These are phyloP conservation scores for Lipophrys pholis DNA, from an alignment of 2,113 vertebrate species.

Conservation along the genomic window DNA sequence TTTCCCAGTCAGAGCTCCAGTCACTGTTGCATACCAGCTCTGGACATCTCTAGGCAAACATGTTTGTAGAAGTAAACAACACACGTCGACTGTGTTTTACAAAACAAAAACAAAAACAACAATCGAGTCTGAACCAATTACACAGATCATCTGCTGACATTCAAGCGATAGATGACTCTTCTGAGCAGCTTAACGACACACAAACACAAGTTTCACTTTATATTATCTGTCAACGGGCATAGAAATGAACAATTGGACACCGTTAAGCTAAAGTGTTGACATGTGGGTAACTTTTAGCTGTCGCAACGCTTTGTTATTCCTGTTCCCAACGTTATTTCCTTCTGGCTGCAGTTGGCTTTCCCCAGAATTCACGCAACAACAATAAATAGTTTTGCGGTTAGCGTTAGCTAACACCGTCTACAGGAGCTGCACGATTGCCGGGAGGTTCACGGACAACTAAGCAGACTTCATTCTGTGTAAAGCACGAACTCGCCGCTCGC, in stretches of 20 bases:
- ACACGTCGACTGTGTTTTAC: neutral
- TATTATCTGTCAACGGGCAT: no score
- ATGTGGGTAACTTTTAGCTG: neutral
- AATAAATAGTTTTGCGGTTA: constrained; percentile 26
- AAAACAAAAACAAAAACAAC: neutral
- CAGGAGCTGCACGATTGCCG: no score
- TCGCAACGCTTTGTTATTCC: neutral
- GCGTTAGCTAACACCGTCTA: constrained; percentile 9
- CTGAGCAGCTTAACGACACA: no score
- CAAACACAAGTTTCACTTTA: no score
- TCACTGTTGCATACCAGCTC: constrained; percentile 57
- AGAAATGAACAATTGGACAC: no score
- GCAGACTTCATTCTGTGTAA: neutral
- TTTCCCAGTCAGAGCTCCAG: constrained; percentile 53
- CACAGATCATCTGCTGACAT: no score
- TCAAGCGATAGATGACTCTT: no score
- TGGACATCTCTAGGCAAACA: constrained; percentile 67
- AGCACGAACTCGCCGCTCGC: neutral
- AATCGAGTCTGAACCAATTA: no score
- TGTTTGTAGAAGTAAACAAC: neutral
- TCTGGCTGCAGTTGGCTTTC: constrained; percentile 9
- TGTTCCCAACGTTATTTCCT: neutral
- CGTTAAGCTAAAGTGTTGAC: neutral
- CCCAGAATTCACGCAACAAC: constrained; percentile 18
- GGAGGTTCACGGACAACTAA: neutral